Evolutionary conservation across 2,888 invertebrate species (phyloP).

Genomic region (Eupeodes latifasciatus): DNA sequence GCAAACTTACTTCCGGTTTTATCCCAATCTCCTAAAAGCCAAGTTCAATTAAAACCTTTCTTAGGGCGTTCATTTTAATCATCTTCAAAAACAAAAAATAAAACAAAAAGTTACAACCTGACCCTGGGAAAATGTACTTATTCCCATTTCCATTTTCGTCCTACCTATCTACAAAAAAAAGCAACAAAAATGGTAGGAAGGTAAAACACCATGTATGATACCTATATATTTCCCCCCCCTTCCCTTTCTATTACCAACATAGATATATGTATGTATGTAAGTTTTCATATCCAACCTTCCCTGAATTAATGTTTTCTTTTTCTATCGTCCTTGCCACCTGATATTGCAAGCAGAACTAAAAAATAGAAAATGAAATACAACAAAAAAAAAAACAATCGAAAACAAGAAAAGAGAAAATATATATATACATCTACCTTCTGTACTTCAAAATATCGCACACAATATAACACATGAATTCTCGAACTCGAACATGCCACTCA

Average conservation of each 20-base stretch:
- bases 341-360: not conserved
- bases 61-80: not conserved
- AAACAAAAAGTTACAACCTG: not conserved
- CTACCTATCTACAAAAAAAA: not conserved
- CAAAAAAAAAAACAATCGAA: no score
- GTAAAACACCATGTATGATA: not conserved
- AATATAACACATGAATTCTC: not conserved
- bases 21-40: not conserved
- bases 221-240: not conserved
- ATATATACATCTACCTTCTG: not conserved
- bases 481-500: constrained; percentile 8
- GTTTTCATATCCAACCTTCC: no score
- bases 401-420: not conserved
- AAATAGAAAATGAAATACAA: not conserved
- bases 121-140: not conserved
- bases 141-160: not conserved
- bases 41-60: not conserved
- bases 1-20: not conserved
- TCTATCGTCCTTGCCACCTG: constrained; percentile 65
- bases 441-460: not conserved
- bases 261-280: no score
- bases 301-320: not conserved
- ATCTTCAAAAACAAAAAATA: not conserved
- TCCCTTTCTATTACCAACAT: no score
- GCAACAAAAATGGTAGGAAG: not conserved